phyloP scores from a whole-genome alignment of 1,140 invertebrate species.

The Eumeta japonica region DNA sequence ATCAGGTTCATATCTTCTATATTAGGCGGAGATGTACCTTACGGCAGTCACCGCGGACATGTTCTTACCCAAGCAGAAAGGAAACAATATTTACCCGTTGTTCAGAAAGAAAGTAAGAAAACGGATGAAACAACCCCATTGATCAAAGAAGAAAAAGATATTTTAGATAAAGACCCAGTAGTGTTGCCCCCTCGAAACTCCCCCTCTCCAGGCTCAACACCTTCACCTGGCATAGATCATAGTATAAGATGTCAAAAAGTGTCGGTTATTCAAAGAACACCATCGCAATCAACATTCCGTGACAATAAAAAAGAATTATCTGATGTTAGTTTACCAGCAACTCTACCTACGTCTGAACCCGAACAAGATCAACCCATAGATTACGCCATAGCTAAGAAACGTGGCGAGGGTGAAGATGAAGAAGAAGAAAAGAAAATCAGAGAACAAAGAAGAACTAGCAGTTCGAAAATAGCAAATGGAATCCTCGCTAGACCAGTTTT shows the following conservation, averaged over 20 bases:
- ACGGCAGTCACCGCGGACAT: conserved; percentile 67
- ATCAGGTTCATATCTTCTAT: conserved; percentile 75
- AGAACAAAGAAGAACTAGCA: conserved; percentile 60
- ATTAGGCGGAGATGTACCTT: conserved; percentile 72
- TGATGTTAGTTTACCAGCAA: conserved; percentile 51
- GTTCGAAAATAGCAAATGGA: conserved; percentile 60
- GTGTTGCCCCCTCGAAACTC: conserved; percentile 49
- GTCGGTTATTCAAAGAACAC: conserved; percentile 81
- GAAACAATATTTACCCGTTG: conserved; percentile 72
- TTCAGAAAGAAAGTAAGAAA: conserved; percentile 39
- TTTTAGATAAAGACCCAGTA: conserved; percentile 37
- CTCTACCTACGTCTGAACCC: conserved; percentile 53
- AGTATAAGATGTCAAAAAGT: conserved; percentile 63
- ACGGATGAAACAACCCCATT: conserved; percentile 45
- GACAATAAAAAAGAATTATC: conserved; percentile 56
- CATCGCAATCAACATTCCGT: conserved; percentile 58
- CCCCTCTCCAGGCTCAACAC: conserved; percentile 48
- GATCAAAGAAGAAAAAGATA: conserved; percentile 48
- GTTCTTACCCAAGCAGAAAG: conserved; percentile 75
- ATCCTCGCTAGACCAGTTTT: conserved; percentile 51
- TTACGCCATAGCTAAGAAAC: conserved; percentile 80
- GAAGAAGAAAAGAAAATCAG: conserved; percentile 60
- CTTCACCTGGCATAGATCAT: conserved; percentile 48
- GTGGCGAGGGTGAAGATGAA: conserved; percentile 65
- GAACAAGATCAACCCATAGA: conserved; percentile 84